Base-by-base conservation (phyloP, 1,140 invertebrate genomes). In the Atta texana region DNA sequence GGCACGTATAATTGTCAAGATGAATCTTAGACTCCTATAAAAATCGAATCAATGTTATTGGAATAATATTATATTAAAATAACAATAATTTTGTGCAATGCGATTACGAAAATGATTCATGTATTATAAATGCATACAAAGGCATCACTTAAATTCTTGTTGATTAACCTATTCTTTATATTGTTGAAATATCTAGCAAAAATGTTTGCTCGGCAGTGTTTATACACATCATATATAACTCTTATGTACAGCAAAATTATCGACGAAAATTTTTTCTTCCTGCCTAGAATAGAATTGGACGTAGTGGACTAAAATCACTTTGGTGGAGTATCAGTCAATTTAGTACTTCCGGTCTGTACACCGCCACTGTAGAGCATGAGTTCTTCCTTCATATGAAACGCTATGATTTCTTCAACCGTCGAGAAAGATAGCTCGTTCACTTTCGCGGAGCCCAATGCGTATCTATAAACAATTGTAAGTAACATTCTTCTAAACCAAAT, bases 371-470 rank as follows among this genome's bases (percentile, higher is more conserved):
- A 88, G 0, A 95, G 91, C 10, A 94, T 63, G 12, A 95, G 82
- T 55, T 94, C 93, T 64, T 95, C 93, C 53, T 85, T 89, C 39
- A 89, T 92, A 63, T 95, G 92, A 88, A 92, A 95, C 55, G 74
- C 81, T 5, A 95, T 91, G 0, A 95, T 94, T n/a, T 95, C 95
- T n/a, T 95, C 95, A 3, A 95, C 85, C 8, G 51, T 93, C 0
- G 57, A 66, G 75, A 95, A 95, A 3, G 92, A 91, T 53, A 93
- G 87, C 64, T 95, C 95, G 2, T 94, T 92, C 10, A 86, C 66
- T 80, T 95, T 95, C 0, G 87, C 66, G 0, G 93, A 92, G 12
- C 95, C 95, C 44, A 95, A 88, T 0, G 95, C 94, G 66, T 92
- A 95, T 82, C 94, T 95, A 24, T 24, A 57, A 39, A 68, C 34